Conservation (phyloP, 2,888 invertebrate genomes). For the Harpalus rubripes region DNA sequence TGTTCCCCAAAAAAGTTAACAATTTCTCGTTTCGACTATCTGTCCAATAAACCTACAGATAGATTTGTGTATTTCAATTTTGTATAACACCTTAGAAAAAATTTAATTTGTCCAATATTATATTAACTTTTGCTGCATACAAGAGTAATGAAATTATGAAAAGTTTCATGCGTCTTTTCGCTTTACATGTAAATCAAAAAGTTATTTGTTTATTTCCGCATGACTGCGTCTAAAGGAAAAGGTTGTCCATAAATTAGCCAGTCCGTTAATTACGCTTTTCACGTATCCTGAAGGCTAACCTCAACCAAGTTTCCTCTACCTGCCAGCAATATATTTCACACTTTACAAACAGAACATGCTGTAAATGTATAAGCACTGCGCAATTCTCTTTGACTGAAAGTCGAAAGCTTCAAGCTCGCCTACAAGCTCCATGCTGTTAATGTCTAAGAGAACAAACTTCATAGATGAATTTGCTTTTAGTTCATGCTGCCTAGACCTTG, state of each 20-base stretch:
- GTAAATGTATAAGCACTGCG: conserved; percentile 19
- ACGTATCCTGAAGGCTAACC: conserved; percentile 20
- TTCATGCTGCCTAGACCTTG: background rate
- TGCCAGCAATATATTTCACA: conserved; percentile 41
- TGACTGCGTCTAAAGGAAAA: conserved; percentile 28
- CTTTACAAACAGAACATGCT: conserved; percentile 46
- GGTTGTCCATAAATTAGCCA: conserved; percentile 49
- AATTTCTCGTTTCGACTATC: too few relatives aligned
- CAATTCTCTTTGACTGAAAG: conserved; percentile 34
- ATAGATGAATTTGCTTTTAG: background rate
- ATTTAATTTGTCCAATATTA: too few relatives aligned
- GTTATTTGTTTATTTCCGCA: conserved; percentile 31
- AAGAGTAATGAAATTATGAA: background rate
- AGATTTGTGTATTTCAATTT: too few relatives aligned
- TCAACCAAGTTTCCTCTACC: conserved; percentile 44
- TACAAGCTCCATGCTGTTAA: too few relatives aligned
- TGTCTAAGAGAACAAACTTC: conserved; percentile 1
- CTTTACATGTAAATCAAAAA: conserved; percentile 14
- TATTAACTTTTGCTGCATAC: background rate
- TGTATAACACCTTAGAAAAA: too few relatives aligned
- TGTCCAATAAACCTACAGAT: too few relatives aligned
- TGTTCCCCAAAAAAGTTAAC: too few relatives aligned
- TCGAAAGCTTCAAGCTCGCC: conserved; percentile 4
- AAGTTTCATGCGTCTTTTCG: background rate
- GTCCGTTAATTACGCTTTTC: conserved; percentile 46